Percentiles rank a stretch among this genome's conserved stretches.
These are phyloP conservation scores for Lamellibrachia satsuma DNA, from an alignment of 2,888 invertebrate genomes.

Conservation along the genomic window DNA sequence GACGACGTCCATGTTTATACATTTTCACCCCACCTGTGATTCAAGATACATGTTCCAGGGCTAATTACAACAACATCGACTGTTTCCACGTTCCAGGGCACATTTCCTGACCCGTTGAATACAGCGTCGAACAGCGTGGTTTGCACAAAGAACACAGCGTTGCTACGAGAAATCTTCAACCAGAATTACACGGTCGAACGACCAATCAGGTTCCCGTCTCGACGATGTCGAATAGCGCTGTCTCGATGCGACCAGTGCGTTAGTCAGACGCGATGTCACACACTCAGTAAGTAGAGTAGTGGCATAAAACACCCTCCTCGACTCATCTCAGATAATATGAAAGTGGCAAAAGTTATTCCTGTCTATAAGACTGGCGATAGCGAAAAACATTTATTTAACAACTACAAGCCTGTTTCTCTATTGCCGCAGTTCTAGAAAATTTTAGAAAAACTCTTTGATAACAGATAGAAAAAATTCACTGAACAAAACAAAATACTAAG, in stretches of 20 bases:
- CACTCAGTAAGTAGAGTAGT: conserved; percentile 24
- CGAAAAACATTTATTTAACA: too few relatives aligned
- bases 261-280: conserved; percentile 33
- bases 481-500: too few relatives aligned
- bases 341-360: too few relatives aligned
- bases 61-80: neutral
- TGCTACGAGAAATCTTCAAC: conserved; percentile 52
- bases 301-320: too few relatives aligned
- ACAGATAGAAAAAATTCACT: too few relatives aligned
- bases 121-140: conserved; percentile 49
- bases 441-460: too few relatives aligned
- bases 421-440: too few relatives aligned
- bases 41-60: neutral
- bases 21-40: neutral
- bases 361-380: too few relatives aligned
- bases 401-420: too few relatives aligned
- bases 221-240: conserved; percentile 45
- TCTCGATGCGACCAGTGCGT: conserved; percentile 39
- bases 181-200: conserved; percentile 45
- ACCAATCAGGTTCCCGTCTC: conserved; percentile 49
- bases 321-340: too few relatives aligned
- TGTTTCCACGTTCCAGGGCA: conserved; percentile 32
- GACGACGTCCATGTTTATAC: neutral
- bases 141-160: conserved; percentile 52
- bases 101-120: conserved; percentile 38